Evolutionary conservation across 2,113 vertebrate species (phyloP).

Genomic region (Nibea albiflora): DNA sequence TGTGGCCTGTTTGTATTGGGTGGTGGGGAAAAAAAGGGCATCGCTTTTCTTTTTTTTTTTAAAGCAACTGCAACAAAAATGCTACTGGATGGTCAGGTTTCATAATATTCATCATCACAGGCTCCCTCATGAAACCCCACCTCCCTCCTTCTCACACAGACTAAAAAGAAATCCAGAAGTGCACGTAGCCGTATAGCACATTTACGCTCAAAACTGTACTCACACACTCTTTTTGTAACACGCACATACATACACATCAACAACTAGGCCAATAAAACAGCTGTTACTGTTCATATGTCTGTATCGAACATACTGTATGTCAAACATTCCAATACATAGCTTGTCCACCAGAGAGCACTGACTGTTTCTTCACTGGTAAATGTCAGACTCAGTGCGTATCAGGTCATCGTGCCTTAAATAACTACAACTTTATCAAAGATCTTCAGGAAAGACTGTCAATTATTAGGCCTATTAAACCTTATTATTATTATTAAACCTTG

Average conservation of each 20-base stretch:
- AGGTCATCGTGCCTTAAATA: not conserved
- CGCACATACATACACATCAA: not conserved
- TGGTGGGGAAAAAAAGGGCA: not conserved
- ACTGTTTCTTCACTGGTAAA: not conserved
- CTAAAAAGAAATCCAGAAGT: too few relatives aligned
- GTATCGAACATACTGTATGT: not conserved
- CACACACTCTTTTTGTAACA: not conserved
- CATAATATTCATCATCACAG: conserved; percentile 31
- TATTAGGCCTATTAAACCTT: too few relatives aligned
- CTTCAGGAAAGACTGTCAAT: not conserved
- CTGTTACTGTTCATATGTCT: not conserved
- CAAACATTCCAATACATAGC: not conserved
- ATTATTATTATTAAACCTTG: not conserved
- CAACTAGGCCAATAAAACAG: not conserved
- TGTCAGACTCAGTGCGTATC: not conserved
- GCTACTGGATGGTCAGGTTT: conserved; percentile 46
- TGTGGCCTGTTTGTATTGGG: conserved; percentile 53
- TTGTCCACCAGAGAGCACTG: not conserved
- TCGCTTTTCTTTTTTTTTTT: conserved; percentile 18
- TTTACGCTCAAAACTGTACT: not conserved
- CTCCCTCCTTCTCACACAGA: not conserved
- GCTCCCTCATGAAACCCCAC: not conserved
- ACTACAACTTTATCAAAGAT: not conserved
- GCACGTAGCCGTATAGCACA: not conserved
- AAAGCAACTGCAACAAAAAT: conserved; percentile 19